Percentiles rank a stretch among this genome's conserved stretches.
phyloP scores from a whole-genome alignment of 2,888 invertebrate genomes.

The Exocentrus adspersus region DNA sequence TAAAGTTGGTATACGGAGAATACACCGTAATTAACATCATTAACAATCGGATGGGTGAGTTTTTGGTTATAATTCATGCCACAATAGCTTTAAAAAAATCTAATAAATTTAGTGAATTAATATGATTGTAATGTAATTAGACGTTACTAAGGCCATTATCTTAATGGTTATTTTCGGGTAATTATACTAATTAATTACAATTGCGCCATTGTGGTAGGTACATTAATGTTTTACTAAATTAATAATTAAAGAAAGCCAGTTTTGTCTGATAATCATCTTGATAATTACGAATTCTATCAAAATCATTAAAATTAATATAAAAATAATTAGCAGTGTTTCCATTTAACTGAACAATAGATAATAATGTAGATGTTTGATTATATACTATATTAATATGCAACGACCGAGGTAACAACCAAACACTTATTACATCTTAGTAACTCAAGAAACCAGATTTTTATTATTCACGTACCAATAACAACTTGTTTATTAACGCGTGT shows the following conservation, averaged over 20 bases:
- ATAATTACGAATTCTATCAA: constrained; percentile 6
- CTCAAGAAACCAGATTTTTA: too few species aligned
- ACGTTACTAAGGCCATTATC: constrained; percentile 13
- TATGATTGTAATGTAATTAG: constrained; percentile 9
- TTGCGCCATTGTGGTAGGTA: constrained; percentile 16
- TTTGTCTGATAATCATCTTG: constrained; percentile 21
- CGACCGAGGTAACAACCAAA: too few species aligned
- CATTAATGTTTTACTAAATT: constrained; percentile 18
- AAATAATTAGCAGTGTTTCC: neutral
- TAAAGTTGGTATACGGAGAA: constrained; percentile 25
- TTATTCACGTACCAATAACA: too few species aligned
- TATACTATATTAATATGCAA: too few species aligned
- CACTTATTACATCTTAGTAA: too few species aligned
- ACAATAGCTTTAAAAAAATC: constrained; percentile 2
- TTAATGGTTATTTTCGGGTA: constrained; percentile 23
- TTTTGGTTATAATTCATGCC: constrained; percentile 20
- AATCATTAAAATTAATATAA: neutral
- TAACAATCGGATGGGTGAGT: constrained; percentile 20
- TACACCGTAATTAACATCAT: constrained; percentile 15
- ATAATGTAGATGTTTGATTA: too few species aligned
- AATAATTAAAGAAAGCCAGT: constrained; percentile 21
- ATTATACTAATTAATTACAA: constrained; percentile 27
- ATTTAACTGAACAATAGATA: neutral
- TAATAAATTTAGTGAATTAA: constrained; percentile 16
- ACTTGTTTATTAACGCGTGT: too few species aligned